Evolutionary conservation across 1,140 invertebrate species (phyloP).

Genomic region (Hylyphantes graminicola): DNA sequence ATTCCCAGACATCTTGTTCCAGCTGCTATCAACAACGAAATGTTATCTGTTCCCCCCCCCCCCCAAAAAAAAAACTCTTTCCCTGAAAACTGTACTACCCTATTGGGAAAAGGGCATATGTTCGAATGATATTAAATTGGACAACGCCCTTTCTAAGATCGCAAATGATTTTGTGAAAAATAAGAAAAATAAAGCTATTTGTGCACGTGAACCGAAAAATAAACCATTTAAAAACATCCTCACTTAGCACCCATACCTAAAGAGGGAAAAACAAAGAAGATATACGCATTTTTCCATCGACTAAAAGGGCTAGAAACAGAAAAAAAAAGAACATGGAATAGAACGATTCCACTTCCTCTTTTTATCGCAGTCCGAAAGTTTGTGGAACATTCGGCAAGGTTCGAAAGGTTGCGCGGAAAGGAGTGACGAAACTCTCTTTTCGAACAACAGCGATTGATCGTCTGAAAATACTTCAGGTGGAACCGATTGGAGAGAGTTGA

Average conservation of each 20-base stretch:
- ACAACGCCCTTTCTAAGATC: not conserved
- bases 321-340: not conserved
- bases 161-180: not conserved
- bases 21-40: too few species aligned
- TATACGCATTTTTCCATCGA: constrained; percentile 9
- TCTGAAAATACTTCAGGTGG: too few species aligned
- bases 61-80: too few species aligned
- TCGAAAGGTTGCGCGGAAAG: too few species aligned
- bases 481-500: too few species aligned
- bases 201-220: constrained; percentile 4
- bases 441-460: too few species aligned
- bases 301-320: constrained; percentile 23
- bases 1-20: too few species aligned
- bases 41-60: too few species aligned
- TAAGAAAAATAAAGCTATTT: not conserved
- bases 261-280: not conserved
- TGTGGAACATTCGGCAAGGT: not conserved
- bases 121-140: too few species aligned
- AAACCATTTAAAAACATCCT: constrained; percentile 16
- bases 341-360: not conserved
- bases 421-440: too few species aligned
- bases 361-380: constrained; percentile 11
- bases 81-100: too few species aligned
- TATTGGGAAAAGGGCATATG: too few species aligned
- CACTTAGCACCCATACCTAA: not conserved